Base-by-base conservation (phyloP, 1,140 invertebrate species). In the Armadillidium nasatum region DNA sequence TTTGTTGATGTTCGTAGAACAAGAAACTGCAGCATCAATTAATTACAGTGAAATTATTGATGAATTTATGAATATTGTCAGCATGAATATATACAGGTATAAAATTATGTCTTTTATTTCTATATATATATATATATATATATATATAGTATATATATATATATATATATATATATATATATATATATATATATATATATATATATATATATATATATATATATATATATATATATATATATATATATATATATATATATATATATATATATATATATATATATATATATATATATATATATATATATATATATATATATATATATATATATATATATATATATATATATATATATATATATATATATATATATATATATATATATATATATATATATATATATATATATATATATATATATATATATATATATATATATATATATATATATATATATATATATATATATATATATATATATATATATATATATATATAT, bases 241-340 rank as follows among this genome's bases (percentile, higher is more conserved):
- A 33, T 33, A 33, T 33, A 33, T 33, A 33, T 33, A 33, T 33
- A 60, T 60, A 60, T 60, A 60, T 60, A 60, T 60, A 60, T 60
- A 60, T 60, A 60, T 60, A 60, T 60, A 60, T 60, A 60, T 60
- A 60, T 60, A 60, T 60, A 60, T 60, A 60, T 60, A 60, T 60
- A 60, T 60, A 60, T 60, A 60, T 60, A 60, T 60, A 60, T 1
- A 60, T 1, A 60, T 1, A 21, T 1, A 21, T 60, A 33, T 33
- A 33, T 33, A 33, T 33, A 33, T 33, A 21, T 60, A 21, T 60
- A 21, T 60, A 21, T 60, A 21, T 60, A 21, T 60, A 21, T 60
- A 21, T 60, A 21, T 60, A 21, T 60, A 21, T 60, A 21, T 60
- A 21, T 60, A 21, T 60, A 21, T 60, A 21, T 60, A 21, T 60